Percentiles rank a stretch among this genome's conserved stretches.
Conservation (phyloP, 2,888 invertebrate species). For the Blera fallax region DNA sequence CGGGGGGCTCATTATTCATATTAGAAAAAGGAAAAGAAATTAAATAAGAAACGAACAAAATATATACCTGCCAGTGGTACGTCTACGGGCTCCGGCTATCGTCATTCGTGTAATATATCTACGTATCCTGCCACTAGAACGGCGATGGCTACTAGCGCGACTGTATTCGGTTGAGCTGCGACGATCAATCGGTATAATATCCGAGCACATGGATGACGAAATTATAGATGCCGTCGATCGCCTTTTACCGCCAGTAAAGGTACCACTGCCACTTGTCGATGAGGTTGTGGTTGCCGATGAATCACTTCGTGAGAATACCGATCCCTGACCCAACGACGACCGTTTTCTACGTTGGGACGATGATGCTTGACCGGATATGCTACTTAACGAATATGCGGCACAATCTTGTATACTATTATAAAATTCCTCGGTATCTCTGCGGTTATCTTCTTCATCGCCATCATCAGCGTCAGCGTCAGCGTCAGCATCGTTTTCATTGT, state of each 20-base stretch:
- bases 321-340: conserved; percentile 77
- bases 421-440: conserved; percentile 80
- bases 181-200: conserved; percentile 79
- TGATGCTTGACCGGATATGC: conserved; percentile 67
- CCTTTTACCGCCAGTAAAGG: conserved; percentile 80
- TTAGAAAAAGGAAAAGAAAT: conserved; percentile 8
- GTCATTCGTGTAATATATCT: conserved; percentile 81
- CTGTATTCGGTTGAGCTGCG: conserved; percentile 80
- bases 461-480: conserved; percentile 72
- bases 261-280: conserved; percentile 78
- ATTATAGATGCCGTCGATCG: conserved; percentile 81
- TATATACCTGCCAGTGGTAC: conserved; percentile 82
- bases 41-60: conserved; percentile 56
- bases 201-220: conserved; percentile 81
- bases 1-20: conserved; percentile 21
- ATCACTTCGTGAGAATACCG: conserved; percentile 80
- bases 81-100: conserved; percentile 80
- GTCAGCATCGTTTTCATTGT: conserved; percentile 58
- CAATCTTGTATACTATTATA: conserved; percentile 80
- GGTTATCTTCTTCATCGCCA: conserved; percentile 76
- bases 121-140: conserved; percentile 80
- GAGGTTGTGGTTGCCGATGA: conserved; percentile 81
- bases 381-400: conserved; percentile 45
- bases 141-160: conserved; percentile 77
- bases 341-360: conserved; percentile 77